Evolutionary conservation across 2,888 invertebrate genomes (phyloP).

Genomic region (Rhimphoctona megacephalus): DNA sequence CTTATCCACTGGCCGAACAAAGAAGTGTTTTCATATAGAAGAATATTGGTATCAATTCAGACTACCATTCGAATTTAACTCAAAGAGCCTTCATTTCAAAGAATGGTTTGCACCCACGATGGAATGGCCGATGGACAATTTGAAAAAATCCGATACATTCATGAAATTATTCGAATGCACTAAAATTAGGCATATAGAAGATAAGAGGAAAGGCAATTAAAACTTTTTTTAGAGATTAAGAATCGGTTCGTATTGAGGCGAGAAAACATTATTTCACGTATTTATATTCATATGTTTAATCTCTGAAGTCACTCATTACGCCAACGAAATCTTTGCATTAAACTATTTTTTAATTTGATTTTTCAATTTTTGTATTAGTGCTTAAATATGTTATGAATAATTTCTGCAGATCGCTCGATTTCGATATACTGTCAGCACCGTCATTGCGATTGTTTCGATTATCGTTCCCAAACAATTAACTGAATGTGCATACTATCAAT

Average conservation of each 20-base stretch:
- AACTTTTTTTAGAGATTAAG: not conserved
- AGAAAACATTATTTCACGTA: not conserved
- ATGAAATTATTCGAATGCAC: no score
- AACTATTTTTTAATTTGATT: not conserved
- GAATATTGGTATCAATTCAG: not conserved
- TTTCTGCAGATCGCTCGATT: not conserved
- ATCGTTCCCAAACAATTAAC: not conserved
- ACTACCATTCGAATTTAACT: not conserved
- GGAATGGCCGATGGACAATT: not conserved
- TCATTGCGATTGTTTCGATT: not conserved
- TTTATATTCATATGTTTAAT: not conserved
- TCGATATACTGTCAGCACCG: not conserved
- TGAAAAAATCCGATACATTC: not conserved
- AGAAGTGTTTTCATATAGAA: constrained; percentile 22
- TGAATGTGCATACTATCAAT: constrained; percentile 16
- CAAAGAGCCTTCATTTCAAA: not conserved
- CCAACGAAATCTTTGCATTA: constrained; percentile 19
- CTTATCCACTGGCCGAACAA: constrained; percentile 51
- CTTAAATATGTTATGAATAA: not conserved
- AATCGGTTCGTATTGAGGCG: not conserved
- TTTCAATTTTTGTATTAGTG: not conserved
- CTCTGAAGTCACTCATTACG: constrained; percentile 8
- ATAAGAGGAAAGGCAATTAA: not conserved
- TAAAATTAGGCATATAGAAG: no score
- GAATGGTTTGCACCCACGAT: not conserved